These are phyloP conservation scores for Orchesellides sinensis DNA, from an alignment of 2,888 invertebrate species.

Conservation along the genomic window DNA sequence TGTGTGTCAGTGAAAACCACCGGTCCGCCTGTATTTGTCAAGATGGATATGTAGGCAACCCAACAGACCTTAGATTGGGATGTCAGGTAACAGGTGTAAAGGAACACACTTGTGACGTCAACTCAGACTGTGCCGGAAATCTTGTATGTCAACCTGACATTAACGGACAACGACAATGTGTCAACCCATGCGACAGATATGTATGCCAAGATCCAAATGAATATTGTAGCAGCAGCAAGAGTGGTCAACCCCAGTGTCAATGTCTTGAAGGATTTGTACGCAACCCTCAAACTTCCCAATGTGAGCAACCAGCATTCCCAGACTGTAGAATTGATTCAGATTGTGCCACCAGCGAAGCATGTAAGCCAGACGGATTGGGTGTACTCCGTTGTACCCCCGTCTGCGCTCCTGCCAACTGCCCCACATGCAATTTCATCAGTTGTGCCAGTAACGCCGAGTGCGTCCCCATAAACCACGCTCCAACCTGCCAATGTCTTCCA, in stretches of 20 bases:
- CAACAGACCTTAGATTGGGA: slow-evolving; percentile 86
- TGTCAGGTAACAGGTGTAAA: slow-evolving; percentile 83
- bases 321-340: slow-evolving; percentile 85
- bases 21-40: slow-evolving; percentile 91
- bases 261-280: slow-evolving; percentile 88
- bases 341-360: slow-evolving; percentile 84
- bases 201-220: slow-evolving; percentile 89
- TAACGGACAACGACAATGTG: slow-evolving; percentile 83
- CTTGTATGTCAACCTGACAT: slow-evolving; percentile 84
- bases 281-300: slow-evolving; percentile 88
- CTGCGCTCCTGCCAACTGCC: slow-evolving; percentile 90
- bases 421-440: slow-evolving; percentile 77
- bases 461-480: slow-evolving; percentile 77
- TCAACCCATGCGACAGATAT: slow-evolving; percentile 87
- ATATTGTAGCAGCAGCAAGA: slow-evolving; percentile 84
- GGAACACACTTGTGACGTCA: slow-evolving; percentile 82
- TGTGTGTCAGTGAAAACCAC: slow-evolving; percentile 90
- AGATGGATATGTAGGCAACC: slow-evolving; percentile 85
- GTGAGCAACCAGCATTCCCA: slow-evolving; percentile 92
- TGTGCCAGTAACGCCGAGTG: slow-evolving; percentile 86
- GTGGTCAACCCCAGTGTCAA: slow-evolving; percentile 86
- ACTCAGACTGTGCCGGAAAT: slow-evolving; percentile 85
- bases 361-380: slow-evolving; percentile 89
- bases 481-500: slow-evolving; percentile 87
- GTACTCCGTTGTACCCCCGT: slow-evolving; percentile 89